These are phyloP conservation scores for Pycnonotus jocosus DNA, from an alignment of 2,113 vertebrate species.

Conservation along the genomic window DNA sequence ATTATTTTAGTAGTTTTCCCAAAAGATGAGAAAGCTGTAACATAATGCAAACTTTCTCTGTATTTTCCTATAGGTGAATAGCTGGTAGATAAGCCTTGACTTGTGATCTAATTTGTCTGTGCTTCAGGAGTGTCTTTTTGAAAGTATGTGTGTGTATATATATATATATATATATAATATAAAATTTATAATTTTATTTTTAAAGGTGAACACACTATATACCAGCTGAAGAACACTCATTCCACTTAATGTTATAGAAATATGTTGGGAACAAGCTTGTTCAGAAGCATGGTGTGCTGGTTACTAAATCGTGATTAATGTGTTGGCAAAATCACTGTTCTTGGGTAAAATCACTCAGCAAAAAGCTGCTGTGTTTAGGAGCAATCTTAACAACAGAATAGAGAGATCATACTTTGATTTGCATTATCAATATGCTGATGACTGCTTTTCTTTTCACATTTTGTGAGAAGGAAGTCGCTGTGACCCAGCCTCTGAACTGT, in stretches of 20 bases:
- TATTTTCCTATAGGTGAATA: background rate
- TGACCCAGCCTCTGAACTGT: background rate
- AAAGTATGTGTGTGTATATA: background rate
- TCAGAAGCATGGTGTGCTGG: background rate
- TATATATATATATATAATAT: too few species aligned
- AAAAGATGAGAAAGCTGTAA: background rate
- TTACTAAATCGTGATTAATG: background rate
- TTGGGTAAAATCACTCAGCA: background rate
- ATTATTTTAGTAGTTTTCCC: background rate
- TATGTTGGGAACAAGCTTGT: background rate
- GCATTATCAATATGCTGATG: background rate
- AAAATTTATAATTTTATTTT: background rate
- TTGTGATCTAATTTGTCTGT: background rate
- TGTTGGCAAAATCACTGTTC: background rate
- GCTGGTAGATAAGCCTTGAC: background rate
- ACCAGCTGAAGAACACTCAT: background rate
- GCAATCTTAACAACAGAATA: background rate
- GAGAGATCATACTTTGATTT: background rate
- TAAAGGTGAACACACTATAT: background rate
- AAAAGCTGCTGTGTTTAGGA: background rate
- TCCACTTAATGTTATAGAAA: background rate
- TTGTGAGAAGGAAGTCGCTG: background rate
- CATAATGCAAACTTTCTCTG: background rate
- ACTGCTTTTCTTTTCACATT: background rate
- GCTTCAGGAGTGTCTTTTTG: background rate